Evolutionary conservation across 2,113 vertebrate species (phyloP), one percentile per base, ranked within the genome.

Genomic region (Thymallus thymallus): DNA sequence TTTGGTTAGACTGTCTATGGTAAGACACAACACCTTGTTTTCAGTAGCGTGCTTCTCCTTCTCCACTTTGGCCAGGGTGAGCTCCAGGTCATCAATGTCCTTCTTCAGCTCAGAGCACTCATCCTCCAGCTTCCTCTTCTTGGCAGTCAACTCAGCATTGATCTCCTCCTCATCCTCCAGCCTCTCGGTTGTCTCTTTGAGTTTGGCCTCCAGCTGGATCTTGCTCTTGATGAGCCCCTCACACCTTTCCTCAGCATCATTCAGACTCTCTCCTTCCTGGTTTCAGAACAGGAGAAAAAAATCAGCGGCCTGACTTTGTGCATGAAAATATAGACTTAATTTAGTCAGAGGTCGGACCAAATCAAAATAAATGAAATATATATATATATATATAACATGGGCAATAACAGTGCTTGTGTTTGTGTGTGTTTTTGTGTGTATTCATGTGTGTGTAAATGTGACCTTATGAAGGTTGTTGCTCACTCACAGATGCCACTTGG

Each of bases 41-140:
- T 60, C 56, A 60, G 56, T 60, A n/a, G 56, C 56, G 6, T 60
- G 56, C n/a, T 60, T 60, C 56, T 60, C 56, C 56, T 60, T 60
- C 56, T 60, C 56, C 56, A 60, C 56, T 60, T 60, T 60, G 56
- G 56, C 56, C 56, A 60, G n/a, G n/a, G 56, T 60, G 18, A 60
- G 56, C 56, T 60, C 56, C 56, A 60, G 56, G 56, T 60, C 56
- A 60, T 60, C 56, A 60, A 60, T 60, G 56, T 60, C 56, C n/a
- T 60, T 60, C 56, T 60, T 60, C 56, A 60, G 56, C n/a, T 60
- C 56, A 60, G 56, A 60, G 1, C 56, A 60, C 56, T 60, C 56
- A 22, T 60, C 56, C n/a, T 60, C 56, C 56, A 60, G 56, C 56
- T 60, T 60, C 56, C 56, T 60, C 56, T 60, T 60, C n/a, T 60